Base-by-base conservation (phyloP, 2,888 invertebrate species). In the Calameuta filiformis region DNA sequence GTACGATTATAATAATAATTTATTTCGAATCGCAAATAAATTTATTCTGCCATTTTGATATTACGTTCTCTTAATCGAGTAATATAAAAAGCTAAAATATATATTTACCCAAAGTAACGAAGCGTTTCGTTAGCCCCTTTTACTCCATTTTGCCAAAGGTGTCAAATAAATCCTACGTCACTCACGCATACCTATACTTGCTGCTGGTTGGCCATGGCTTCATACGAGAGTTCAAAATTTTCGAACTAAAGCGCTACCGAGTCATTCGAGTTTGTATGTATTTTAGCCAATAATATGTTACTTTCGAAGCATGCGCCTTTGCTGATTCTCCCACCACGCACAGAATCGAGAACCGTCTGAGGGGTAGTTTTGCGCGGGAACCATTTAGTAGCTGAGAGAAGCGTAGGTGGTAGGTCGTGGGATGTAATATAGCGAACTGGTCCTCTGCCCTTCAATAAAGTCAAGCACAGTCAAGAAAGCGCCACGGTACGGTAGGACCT, bases 301-400 rank as follows among this genome's bases (percentile, higher is more conserved):
- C 56, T 56, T 9, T 56, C 9, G 9, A 23, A 23, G 33, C 33
- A 34, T n/a, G 33, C 23, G 35, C 11, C 37, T 74, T 74, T 11
- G 15, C 12, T 30, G 69, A 71, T 35, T 30, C 56, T 23, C 56
- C 56, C 23, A 56, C 56, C 56, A 56, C 9, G 1, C 56, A 23
- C 23, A 2, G 56, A 56, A 56, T 56, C 56, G 56, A 71, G 71
- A 71, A 71, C 56, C 34, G 30, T 56, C n/a, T 30, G 34, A 73
- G 73, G 76, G 76, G 73, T 77, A 40, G 30, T 23, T 73, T 73
- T 77, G 56, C 40, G 56, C 23, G 33, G 71, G 33, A 73, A 77
- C 68, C 30, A 35, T 68, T 34, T 35, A 40, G 76, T 73, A 34
- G 33, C 73, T 71, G 15, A 9, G 68, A 33, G 68, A 73, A 12